These are phyloP conservation scores for Melospiza georgiana DNA, from an alignment of 2,113 vertebrate species.

Conservation along the genomic window DNA sequence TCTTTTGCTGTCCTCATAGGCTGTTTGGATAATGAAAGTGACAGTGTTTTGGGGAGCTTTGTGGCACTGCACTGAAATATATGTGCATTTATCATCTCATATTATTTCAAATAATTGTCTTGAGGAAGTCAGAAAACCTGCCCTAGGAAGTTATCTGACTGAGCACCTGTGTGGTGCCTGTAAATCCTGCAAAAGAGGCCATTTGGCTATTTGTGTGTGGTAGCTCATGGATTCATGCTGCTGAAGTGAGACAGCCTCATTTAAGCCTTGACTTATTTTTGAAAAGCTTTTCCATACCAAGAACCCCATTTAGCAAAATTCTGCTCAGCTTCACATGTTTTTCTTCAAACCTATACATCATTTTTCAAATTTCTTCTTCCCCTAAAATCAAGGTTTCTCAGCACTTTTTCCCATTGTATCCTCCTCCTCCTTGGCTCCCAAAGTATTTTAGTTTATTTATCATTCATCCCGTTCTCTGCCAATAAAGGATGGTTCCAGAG, in stretches of 20 bases:
- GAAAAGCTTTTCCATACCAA: background rate
- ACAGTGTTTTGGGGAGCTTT: conserved; percentile 31
- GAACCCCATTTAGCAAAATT: background rate
- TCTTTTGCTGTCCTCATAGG: background rate
- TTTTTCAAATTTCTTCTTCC: background rate
- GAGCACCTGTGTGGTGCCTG: background rate
- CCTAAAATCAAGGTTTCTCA: background rate
- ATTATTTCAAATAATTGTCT: conserved; percentile 42
- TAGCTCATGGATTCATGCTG: background rate
- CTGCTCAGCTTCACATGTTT: background rate
- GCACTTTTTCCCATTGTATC: background rate
- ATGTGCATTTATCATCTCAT: conserved; percentile 49
- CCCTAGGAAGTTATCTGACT: background rate
- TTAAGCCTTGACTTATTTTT: background rate
- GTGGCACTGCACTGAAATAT: background rate
- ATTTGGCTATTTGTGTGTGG: background rate
- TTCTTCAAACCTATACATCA: background rate
- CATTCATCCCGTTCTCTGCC: background rate
- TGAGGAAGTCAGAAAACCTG: background rate
- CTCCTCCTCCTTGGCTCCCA: background rate
- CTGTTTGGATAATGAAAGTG: conserved; percentile 21
- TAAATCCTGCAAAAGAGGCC: background rate
- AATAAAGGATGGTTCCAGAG: background rate
- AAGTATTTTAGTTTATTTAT: background rate
- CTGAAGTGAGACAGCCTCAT: background rate